Conservation (phyloP, 2,888 invertebrate species). For the Nyleta sp. region DNA sequence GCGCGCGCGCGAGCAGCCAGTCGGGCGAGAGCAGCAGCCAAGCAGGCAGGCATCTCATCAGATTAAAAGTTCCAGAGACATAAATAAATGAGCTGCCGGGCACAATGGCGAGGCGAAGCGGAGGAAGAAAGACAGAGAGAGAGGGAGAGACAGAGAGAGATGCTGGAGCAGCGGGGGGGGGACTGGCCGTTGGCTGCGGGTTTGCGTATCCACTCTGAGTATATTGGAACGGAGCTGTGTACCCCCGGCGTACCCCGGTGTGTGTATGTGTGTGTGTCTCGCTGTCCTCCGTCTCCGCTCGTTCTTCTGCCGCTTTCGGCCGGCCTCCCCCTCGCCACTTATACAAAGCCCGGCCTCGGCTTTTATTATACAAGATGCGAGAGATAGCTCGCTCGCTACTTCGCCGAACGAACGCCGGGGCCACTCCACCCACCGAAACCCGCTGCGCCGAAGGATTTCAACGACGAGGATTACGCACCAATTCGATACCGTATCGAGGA, state of each 20-base stretch:
- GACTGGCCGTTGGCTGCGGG: slow-evolving; percentile 70
- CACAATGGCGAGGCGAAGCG: slow-evolving; percentile 50
- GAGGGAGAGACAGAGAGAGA: no score
- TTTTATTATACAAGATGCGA: slow-evolving; percentile 78
- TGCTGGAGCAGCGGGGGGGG: slow-evolving; percentile 62
- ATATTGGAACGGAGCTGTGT: slow-evolving; percentile 75
- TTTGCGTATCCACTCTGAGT: slow-evolving; percentile 79
- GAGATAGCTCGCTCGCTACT: slow-evolving; percentile 51
- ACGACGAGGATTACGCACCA: not conserved
- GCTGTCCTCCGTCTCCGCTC: slow-evolving; percentile 34
- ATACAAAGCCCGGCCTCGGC: slow-evolving; percentile 71
- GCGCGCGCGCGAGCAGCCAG: slow-evolving; percentile 27
- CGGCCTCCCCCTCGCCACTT: slow-evolving; percentile 55
- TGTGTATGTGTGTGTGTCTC: no score
- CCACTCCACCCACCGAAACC: not conserved
- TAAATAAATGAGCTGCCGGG: slow-evolving; percentile 65
- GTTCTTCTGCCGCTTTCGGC: slow-evolving; percentile 48
- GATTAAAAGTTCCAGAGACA: slow-evolving; percentile 65
- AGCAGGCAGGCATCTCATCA: slow-evolving; percentile 63
- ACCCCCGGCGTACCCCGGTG: no score
- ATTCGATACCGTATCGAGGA: not conserved
- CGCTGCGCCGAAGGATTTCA: not conserved
- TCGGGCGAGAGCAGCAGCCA: slow-evolving; percentile 29
- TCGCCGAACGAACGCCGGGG: not conserved
- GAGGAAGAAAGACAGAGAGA: slow-evolving; percentile 21